These are phyloP conservation scores for Volucella inflata DNA, from an alignment of 2,888 invertebrate genomes.

Conservation along the genomic window DNA sequence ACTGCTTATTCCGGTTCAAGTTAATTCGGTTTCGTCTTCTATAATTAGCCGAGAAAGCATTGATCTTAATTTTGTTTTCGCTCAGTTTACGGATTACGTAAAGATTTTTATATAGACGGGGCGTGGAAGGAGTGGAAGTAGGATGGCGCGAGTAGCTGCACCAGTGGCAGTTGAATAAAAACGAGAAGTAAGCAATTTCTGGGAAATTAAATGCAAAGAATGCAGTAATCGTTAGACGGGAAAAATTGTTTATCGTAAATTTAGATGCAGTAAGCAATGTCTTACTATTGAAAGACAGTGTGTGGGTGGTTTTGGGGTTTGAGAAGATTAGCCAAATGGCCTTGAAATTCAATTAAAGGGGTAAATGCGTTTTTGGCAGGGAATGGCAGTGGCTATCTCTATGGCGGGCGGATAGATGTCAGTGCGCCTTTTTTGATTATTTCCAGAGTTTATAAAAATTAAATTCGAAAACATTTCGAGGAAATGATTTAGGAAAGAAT, in stretches of 20 bases:
- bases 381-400: constrained; percentile 19
- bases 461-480: too few relatives aligned
- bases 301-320: constrained; percentile 19
- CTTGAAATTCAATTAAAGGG: constrained; percentile 24
- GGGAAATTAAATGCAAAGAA: too few relatives aligned
- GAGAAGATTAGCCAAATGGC: constrained; percentile 18
- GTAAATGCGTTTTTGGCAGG: constrained; percentile 16
- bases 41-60: constrained; percentile 40
- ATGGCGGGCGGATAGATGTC: constrained; percentile 27
- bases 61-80: constrained; percentile 57
- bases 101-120: constrained; percentile 18
- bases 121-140: too few relatives aligned
- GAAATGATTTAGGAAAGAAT: too few relatives aligned
- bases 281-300: constrained; percentile 15
- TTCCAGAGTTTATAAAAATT: too few relatives aligned
- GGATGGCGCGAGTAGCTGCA: too few relatives aligned
- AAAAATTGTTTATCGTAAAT: background rate
- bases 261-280: background rate
- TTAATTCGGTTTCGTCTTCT: constrained; percentile 43
- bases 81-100: constrained; percentile 49
- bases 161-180: too few relatives aligned
- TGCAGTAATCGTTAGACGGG: background rate
- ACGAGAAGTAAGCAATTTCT: too few relatives aligned
- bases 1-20: constrained; percentile 52
- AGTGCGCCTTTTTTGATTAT: too few relatives aligned